A percentile compares a stretch with the other conserved stretches of the same genome.
Conservation (phyloP, 2,113 vertebrate genomes). For the Setophaga petechia region DNA sequence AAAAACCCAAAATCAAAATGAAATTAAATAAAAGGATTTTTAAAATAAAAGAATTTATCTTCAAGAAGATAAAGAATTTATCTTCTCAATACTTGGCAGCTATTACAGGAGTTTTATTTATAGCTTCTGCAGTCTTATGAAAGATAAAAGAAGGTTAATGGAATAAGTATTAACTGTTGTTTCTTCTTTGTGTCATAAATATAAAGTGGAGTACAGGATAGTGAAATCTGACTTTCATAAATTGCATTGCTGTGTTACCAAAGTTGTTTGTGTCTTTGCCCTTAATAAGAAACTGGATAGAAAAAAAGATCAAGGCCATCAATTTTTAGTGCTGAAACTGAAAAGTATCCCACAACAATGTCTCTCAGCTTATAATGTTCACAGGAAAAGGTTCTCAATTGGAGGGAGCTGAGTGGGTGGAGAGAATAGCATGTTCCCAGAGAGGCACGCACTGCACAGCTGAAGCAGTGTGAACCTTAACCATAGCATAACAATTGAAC, state of each 20-base stretch:
- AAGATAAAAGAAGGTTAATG: background rate
- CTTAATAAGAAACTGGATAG: background rate
- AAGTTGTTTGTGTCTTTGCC: background rate
- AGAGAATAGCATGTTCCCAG: slow-evolving; percentile 22
- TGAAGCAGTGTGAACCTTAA: slow-evolving; percentile 23
- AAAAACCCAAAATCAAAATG: background rate
- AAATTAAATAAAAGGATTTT: background rate
- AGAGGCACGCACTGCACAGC: background rate
- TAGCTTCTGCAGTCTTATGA: background rate
- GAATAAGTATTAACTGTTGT: background rate
- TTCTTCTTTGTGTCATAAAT: background rate
- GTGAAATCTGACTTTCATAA: slow-evolving; percentile 15
- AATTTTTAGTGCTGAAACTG: slow-evolving; percentile 37
- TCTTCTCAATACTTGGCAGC: background rate
- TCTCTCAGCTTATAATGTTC: slow-evolving; percentile 38
- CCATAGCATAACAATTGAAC: background rate
- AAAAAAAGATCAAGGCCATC: slow-evolving; percentile 26
- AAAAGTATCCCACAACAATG: slow-evolving; percentile 32
- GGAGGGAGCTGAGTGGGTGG: slow-evolving; percentile 29
- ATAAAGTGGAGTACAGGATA: background rate
- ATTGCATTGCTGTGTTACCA: background rate
- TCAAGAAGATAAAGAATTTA: background rate
- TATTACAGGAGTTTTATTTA: background rate
- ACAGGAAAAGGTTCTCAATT: slow-evolving; percentile 17
- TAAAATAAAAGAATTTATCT: background rate